Evolutionary conservation across 1,140 invertebrate species (phyloP), one percentile per base, ranked within the genome.

Genomic region (Odontomachus brunneus): DNA sequence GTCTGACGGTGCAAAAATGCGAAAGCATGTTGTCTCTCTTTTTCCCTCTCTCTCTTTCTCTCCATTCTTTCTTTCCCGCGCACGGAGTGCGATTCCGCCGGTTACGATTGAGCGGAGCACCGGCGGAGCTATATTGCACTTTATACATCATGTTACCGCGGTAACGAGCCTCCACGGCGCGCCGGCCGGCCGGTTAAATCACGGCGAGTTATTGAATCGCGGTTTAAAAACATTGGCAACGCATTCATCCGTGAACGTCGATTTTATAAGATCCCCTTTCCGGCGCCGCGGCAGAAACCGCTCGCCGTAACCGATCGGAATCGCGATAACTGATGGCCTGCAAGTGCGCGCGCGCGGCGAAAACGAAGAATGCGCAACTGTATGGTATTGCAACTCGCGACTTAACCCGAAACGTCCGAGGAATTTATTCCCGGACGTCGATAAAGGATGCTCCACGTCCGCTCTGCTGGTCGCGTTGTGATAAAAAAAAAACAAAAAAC

Each of bases 121-220:
- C 14, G 53, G 22, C 17, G 19, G 51, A 38, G 19, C 19, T 59
- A 59, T 73, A 73, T 73, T 59, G 53, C 71, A 22, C 71, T 73
- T 57, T 57, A 57, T 72, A 38, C 69, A 72, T 72, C 69, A 72
- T 38, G 51, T 24, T 72, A 7, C 29, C 19, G 38, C 15, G 65
- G 65, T 69, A 69, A 73, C 22, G 33, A 44, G 53, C 33, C 44
- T 48, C 19, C 71, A 15, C 29, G 38, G 2, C 15, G 24, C 49
- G 48, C 17, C 48, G 24, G n/a, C n/a, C n/a, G 26, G 14, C n/a
- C n/a, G 19, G 14, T 17, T 57, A 51, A 69, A 57, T 72, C 67
- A 72, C 53, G 19, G 29, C 71, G 33, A 59, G 71, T 73, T 73
- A 73, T 73, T 59, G 71, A 73, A 59, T 73, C 48, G 29, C 53